Conservation (phyloP, 2,888 invertebrate genomes). For the Odontocolon sp. region DNA sequence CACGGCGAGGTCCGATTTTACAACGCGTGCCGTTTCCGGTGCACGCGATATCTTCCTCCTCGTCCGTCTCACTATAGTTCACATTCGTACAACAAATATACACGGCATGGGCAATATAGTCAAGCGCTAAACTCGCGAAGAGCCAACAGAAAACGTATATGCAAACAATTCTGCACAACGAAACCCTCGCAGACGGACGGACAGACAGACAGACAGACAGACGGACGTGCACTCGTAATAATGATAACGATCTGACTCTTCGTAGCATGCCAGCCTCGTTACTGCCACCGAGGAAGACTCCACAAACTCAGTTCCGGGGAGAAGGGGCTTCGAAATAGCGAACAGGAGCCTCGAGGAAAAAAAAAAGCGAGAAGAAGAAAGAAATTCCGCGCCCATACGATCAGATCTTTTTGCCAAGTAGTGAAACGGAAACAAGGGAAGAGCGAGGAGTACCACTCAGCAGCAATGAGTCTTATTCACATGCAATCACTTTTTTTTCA, state of each 20-base stretch:
- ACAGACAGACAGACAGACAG: slow-evolving; percentile 59
- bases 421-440: neutral
- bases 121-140: too few relatives aligned
- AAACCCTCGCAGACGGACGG: slow-evolving; percentile 58
- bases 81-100: slow-evolving; percentile 42
- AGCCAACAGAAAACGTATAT: slow-evolving; percentile 32
- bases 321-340: slow-evolving; percentile 28
- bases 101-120: slow-evolving; percentile 21
- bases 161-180: slow-evolving; percentile 52
- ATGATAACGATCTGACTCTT: slow-evolving; percentile 70
- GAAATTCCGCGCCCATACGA: slow-evolving; percentile 33
- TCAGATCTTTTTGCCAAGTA: slow-evolving; percentile 9
- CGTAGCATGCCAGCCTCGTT: slow-evolving; percentile 65
- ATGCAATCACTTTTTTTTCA: slow-evolving; percentile 10
- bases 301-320: slow-evolving; percentile 24
- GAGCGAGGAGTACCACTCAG: neutral
- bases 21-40: slow-evolving; percentile 78
- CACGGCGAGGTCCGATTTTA: slow-evolving; percentile 65
- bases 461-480: slow-evolving; percentile 23
- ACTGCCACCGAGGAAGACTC: slow-evolving; percentile 45
- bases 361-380: slow-evolving; percentile 24
- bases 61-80: slow-evolving; percentile 44
- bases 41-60: slow-evolving; percentile 70
- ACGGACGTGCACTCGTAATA: slow-evolving; percentile 70
- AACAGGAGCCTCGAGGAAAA: slow-evolving; percentile 32